Evolutionary conservation across 53 echinoderm and acorn worm species (phyloP).

Genomic region (Antedon mediterranea): DNA sequence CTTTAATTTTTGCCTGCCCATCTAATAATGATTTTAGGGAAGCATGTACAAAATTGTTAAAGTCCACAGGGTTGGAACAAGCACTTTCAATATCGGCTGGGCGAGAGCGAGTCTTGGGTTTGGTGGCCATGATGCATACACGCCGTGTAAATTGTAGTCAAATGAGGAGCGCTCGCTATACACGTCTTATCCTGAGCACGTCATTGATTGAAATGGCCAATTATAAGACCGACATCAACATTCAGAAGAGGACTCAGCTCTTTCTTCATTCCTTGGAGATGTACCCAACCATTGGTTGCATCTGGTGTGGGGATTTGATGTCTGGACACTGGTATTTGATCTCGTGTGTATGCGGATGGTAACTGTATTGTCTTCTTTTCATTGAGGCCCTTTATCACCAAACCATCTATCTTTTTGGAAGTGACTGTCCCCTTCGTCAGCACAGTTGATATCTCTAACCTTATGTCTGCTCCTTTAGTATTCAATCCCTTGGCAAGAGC

Average conservation of each 20-base stretch:
- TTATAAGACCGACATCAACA: neutral
- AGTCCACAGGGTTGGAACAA: no score
- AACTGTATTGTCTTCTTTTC: neutral
- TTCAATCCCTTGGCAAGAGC: neutral
- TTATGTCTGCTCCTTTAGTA: neutral
- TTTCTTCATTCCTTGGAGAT: neutral
- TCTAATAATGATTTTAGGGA: no score
- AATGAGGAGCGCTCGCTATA: no score
- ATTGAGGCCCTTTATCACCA: no score
- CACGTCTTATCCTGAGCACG: no score
- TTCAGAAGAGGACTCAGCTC: neutral
- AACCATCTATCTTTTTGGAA: neutral
- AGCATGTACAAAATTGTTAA: no score
- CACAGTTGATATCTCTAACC: neutral
- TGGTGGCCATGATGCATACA: no score
- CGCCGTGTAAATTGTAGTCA: no score
- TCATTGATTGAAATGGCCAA: no score
- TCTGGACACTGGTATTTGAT: neutral
- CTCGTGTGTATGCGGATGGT: neutral
- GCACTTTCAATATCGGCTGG: no score
- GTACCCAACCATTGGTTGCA: neutral
- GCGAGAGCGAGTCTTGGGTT: no score
- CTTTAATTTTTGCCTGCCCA: no score
- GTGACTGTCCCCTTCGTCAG: neutral
- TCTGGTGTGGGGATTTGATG: neutral